Conservation (phyloP, 2,888 invertebrate genomes). For the Ormyrus nitidulus region DNA sequence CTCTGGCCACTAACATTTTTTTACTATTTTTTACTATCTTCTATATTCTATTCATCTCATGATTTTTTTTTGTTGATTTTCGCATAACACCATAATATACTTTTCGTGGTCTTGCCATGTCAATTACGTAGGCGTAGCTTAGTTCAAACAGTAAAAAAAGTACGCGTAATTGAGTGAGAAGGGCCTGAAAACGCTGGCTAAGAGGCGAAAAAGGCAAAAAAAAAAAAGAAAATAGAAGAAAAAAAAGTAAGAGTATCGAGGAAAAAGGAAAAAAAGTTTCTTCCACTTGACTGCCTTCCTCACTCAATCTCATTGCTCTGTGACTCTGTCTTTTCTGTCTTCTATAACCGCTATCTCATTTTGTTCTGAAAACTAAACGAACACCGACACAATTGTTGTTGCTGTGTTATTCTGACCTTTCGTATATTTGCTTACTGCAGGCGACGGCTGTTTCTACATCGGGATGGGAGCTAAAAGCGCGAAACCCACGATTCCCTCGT, state of each 20-base stretch:
- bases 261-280: too few species aligned
- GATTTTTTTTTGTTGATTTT: constrained; percentile 18
- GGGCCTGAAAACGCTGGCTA: too few species aligned
- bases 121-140: too few species aligned
- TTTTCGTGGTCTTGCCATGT: too few species aligned
- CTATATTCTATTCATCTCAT: too few species aligned
- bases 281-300: neutral
- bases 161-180: too few species aligned
- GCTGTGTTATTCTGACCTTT: constrained; percentile 42
- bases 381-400: constrained; percentile 23
- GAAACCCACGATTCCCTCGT: constrained; percentile 84
- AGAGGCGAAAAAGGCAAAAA: too few species aligned
- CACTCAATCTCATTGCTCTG: constrained; percentile 16
- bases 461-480: constrained; percentile 92
- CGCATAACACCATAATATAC: too few species aligned
- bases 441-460: constrained; percentile 98
- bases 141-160: too few species aligned
- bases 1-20: constrained; percentile 61
- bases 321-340: constrained; percentile 29
- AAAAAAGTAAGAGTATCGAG: too few species aligned
- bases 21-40: constrained; percentile 35
- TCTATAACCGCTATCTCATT: constrained; percentile 45
- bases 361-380: neutral
- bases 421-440: constrained; percentile 92
- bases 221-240: too few species aligned